Percentiles rank a stretch among this genome's conserved stretches.
Conservation (phyloP, 2,888 invertebrate genomes). For the Diadromus collaris region DNA sequence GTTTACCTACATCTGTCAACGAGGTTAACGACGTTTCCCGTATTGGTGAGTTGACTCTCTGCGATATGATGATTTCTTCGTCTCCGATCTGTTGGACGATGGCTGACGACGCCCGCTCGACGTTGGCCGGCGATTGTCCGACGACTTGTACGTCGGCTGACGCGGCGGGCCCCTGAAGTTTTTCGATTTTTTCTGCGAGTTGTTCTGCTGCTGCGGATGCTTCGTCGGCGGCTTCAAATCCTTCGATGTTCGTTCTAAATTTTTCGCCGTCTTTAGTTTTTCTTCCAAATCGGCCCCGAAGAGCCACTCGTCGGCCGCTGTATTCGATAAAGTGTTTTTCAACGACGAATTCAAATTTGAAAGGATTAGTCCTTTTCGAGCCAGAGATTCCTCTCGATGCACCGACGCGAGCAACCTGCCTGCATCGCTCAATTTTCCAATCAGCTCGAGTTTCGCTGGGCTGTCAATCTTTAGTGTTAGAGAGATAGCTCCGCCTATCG, state of each 20-base stretch:
- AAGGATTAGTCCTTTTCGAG: conserved; percentile 40
- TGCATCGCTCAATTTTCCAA: conserved; percentile 40
- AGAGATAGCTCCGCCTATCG: conserved; percentile 38
- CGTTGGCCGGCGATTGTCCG: conserved; percentile 16
- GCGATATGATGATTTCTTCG: conserved; percentile 32
- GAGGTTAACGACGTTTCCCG: conserved; percentile 7
- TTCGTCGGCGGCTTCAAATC: conserved; percentile 40
- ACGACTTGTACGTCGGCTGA: conserved; percentile 19
- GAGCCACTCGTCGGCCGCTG: conserved; percentile 38
- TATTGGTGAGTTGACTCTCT: conserved; percentile 6
- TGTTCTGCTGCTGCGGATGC: conserved; percentile 5
- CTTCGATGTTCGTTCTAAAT: conserved; percentile 35
- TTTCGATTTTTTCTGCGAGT: conserved; percentile 47
- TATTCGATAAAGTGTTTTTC: conserved; percentile 39
- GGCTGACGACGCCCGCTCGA: conserved; percentile 24
- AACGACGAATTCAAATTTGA: conserved; percentile 47
- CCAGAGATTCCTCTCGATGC: conserved; percentile 40
- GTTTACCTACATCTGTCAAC: conserved; percentile 24
- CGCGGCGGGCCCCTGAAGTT: conserved; percentile 42
- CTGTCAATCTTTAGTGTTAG: conserved; percentile 13
- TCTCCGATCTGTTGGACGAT: conserved; percentile 24
- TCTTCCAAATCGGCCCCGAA: conserved; percentile 45
- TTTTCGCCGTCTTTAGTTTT: conserved; percentile 39
- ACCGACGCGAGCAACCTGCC: conserved; percentile 39
- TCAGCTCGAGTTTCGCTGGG: conserved; percentile 20